Evolutionary conservation across 1,140 invertebrate species (phyloP), one percentile per base, ranked within the genome.

Genomic region (Pantala flavescens): DNA sequence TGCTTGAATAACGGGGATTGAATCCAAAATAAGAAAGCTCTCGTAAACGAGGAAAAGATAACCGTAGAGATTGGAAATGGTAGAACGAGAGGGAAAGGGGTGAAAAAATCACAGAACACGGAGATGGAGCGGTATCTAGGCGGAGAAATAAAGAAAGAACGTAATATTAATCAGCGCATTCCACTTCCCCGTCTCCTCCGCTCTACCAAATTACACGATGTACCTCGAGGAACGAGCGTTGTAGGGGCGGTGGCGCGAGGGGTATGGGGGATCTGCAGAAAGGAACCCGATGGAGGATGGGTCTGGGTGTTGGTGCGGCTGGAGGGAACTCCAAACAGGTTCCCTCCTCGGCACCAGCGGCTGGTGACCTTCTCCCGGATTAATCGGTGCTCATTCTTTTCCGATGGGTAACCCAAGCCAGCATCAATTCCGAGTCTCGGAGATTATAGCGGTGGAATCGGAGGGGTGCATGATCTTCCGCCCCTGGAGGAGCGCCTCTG

Each of bases 81-180:
- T 3, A 16, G 49, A 21, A 63, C 12, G 49, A 21, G 12, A 21
- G 49, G 5, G 49, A 16, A 21, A 21, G n/a, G 49, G 5, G n/a
- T 3, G 14, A 63, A 63, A 21, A 63, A 63, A 63, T 3, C 16
- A 63, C 3, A 63, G 49, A 63, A 63, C 5, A 63, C 9, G 49
- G 49, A 63, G 12, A 21, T 3, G 49, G 5, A 16, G 3, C 49
- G 16, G 49, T 14, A 19, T 12, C 49, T 63, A 16, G n/a, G 16
- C 49, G 12, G 49, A 63, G 49, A 63, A 63, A 63, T 63, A 63
- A 63, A 63, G 49, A 63, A 63, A 63, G 49, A 63, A 21, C 49
- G 12, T 63, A 63, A 63, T 63, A 63, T 63, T 63, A 63, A 63
- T 63, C 49, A 63, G 49, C 49, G 49, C 49, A 63, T 63, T 63